phyloP scores from a whole-genome alignment of 2,888 invertebrate genomes.

The Cryptus armator region DNA sequence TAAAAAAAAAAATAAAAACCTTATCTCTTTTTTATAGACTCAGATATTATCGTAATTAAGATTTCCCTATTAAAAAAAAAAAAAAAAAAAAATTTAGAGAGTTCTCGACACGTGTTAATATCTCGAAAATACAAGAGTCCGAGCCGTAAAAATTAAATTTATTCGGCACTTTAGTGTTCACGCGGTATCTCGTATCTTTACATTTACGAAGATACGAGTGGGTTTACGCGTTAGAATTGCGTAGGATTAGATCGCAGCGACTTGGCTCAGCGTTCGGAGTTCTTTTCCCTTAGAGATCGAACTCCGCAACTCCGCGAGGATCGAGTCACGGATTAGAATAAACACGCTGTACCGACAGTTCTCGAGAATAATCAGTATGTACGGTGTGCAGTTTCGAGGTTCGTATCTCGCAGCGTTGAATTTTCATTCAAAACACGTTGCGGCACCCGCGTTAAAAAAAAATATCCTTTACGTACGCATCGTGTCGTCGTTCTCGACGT shows the following conservation, averaged over 20 bases:
- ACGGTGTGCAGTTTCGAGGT: constrained; percentile 12
- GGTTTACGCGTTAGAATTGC: neutral
- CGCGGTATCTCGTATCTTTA: neutral
- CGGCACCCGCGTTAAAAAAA: constrained; percentile 54
- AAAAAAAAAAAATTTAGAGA: neutral
- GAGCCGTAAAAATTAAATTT: too few relatives aligned
- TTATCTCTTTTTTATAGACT: neutral
- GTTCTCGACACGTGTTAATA: neutral
- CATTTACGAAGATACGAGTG: neutral
- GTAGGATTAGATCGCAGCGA: neutral
- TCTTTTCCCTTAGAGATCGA: constrained; percentile 28
- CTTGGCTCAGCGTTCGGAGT: constrained; percentile 1
- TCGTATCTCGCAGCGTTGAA: constrained; percentile 8
- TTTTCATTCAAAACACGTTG: constrained; percentile 60
- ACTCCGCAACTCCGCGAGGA: constrained; percentile 27
- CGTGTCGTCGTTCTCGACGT: constrained; percentile 17
- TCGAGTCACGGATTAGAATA: constrained; percentile 39
- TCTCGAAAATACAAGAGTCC: neutral
- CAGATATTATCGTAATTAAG: neutral
- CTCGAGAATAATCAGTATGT: constrained; percentile 63
- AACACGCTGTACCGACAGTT: constrained; percentile 30
- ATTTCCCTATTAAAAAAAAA: neutral
- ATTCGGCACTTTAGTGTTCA: neutral
- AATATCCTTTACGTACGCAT: neutral
- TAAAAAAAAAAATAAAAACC: neutral